Conservation (phyloP, 2,888 invertebrate species). For the Sisyra terminalis region DNA sequence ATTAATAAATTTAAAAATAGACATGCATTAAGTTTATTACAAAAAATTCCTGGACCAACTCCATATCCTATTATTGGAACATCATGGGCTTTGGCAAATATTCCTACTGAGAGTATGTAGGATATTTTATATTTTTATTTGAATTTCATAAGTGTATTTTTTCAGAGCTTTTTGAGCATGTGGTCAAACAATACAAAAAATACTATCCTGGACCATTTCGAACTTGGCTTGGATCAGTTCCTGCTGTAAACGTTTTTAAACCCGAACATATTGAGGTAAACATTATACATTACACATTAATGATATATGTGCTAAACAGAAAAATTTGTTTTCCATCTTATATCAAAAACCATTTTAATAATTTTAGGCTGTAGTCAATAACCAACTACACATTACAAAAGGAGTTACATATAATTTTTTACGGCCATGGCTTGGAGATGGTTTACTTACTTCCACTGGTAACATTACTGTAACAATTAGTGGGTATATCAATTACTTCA, state of each 20-base stretch:
- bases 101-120: slow-evolving; percentile 12
- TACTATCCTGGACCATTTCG: slow-evolving; percentile 16
- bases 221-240: slow-evolving; percentile 14
- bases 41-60: slow-evolving; percentile 12
- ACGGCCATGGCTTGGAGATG: slow-evolving; percentile 16
- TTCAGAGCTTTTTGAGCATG: slow-evolving; percentile 13
- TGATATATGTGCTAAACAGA: background rate
- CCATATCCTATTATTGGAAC: slow-evolving; percentile 15
- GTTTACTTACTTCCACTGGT: slow-evolving; percentile 18
- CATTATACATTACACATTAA: background rate
- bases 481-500: background rate
- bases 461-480: no score
- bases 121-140: background rate
- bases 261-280: slow-evolving; percentile 16
- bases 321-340: background rate
- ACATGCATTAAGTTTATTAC: no score
- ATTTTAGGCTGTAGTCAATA: slow-evolving; percentile 16
- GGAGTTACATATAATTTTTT: slow-evolving; percentile 14
- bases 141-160: slow-evolving; percentile 4
- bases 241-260: slow-evolving; percentile 16
- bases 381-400: slow-evolving; percentile 14
- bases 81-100: slow-evolving; percentile 10
- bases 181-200: slow-evolving; percentile 10
- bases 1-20: no score
- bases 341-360: background rate